A percentile compares a stretch with the other conserved stretches of the same genome.
Conservation (phyloP, 2,888 invertebrate species). For the Loripinus fragilis region DNA sequence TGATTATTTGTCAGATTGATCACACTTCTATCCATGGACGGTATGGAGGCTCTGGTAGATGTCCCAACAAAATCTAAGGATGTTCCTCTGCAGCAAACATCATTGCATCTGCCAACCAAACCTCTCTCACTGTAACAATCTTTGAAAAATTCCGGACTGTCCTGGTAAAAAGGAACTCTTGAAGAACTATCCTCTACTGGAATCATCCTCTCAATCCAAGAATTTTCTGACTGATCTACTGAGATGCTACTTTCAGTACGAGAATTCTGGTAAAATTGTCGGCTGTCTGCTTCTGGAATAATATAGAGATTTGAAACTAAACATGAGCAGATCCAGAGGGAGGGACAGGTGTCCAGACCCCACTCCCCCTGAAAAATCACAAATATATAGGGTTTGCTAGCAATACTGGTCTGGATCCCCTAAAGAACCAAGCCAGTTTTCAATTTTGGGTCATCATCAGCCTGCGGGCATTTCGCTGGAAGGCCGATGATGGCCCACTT, state of each 20-base stretch:
- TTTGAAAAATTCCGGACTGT: background rate
- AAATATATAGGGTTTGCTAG: no score
- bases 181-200: background rate
- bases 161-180: background rate
- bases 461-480: no score
- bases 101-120: background rate
- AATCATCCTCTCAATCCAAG: background rate
- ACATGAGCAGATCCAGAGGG: no score
- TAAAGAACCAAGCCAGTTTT: no score
- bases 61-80: slow-evolving; percentile 3
- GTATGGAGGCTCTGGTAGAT: background rate
- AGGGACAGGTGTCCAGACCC: no score
- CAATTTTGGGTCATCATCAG: no score
- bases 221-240: background rate
- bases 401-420: no score
- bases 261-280: background rate
- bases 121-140: background rate
- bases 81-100: slow-evolving; percentile 2
- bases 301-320: no score
- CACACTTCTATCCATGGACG: background rate
- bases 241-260: background rate
- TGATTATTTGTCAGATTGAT: background rate
- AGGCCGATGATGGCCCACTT: no score
- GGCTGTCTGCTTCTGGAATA: no score
- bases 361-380: no score